Percentiles rank a stretch among this genome's conserved stretches.
Evolutionary conservation across 2,797 vertebrate genomes (phyloP).

Genomic region (Scyliorhinus canicula): DNA sequence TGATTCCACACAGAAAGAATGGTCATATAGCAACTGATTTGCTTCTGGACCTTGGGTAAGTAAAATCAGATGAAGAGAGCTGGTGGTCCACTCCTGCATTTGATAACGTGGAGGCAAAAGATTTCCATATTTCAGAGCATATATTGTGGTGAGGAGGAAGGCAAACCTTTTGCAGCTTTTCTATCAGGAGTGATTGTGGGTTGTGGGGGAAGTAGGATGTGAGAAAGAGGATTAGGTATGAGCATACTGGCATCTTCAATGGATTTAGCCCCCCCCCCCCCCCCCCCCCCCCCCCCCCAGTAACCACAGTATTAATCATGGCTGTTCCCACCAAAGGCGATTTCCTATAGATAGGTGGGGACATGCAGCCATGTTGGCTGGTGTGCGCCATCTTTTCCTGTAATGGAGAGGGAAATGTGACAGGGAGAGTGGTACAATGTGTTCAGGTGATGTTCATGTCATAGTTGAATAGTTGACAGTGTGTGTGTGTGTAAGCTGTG

Average conservation of each 20-base stretch:
- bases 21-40: not conserved
- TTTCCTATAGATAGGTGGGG: not conserved
- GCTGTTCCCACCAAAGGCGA: not conserved
- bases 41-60: not conserved
- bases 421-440: not conserved
- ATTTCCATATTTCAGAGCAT: not conserved
- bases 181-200: not conserved
- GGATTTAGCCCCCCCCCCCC: not conserved
- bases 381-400: not conserved
- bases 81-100: not conserved
- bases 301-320: not conserved
- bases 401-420: not conserved
- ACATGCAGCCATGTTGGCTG: not conserved
- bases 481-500: not conserved
- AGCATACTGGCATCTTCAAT: not conserved
- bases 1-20: not conserved
- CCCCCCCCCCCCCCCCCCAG: too few species aligned
- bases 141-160: not conserved
- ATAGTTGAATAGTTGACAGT: not conserved
- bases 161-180: not conserved
- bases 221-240: not conserved
- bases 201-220: not conserved
- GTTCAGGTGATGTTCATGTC: not conserved
- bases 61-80: not conserved
- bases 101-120: not conserved